A percentile compares a stretch with the other conserved stretches of the same genome.
Conservation (phyloP, 2,888 invertebrate species). For the Melanotus villosus region DNA sequence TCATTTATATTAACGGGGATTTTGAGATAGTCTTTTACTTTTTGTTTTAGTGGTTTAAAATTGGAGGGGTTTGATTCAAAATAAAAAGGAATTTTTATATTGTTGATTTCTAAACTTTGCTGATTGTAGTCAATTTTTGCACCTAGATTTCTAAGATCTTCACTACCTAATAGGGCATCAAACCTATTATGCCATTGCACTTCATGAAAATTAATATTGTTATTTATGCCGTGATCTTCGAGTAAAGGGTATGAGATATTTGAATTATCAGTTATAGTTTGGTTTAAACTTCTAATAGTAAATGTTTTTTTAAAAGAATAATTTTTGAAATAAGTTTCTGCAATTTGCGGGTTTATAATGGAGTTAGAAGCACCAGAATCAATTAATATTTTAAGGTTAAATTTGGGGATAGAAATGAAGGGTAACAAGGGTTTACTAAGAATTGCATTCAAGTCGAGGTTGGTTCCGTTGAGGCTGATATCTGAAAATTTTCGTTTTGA, state of each 20-base stretch:
- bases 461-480: constrained; percentile 32
- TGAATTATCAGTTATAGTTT: constrained; percentile 13
- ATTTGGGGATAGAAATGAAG: no score
- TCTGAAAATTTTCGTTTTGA: constrained; percentile 36
- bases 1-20: constrained; percentile 31
- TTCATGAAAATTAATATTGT: constrained; percentile 27
- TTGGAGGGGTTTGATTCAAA: constrained; percentile 8
- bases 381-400: constrained; percentile 39
- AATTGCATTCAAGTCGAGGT: constrained; percentile 29
- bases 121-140: no score
- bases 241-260: constrained; percentile 26
- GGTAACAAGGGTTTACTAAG: no score
- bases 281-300: constrained; percentile 6
- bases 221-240: constrained; percentile 27
- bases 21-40: neutral
- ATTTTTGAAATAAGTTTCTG: constrained; percentile 22
- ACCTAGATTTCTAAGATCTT: constrained; percentile 21
- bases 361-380: constrained; percentile 34
- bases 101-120: no score
- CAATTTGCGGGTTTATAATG: constrained; percentile 32
- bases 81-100: constrained; percentile 22
- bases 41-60: constrained; percentile 30
- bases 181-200: constrained; percentile 31
- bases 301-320: constrained; percentile 32
- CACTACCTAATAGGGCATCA: constrained; percentile 35